A percentile compares a stretch with the other conserved stretches of the same genome.
These are phyloP conservation scores for Uropetala carovei DNA, from an alignment of 2,888 invertebrate species.

Conservation along the genomic window DNA sequence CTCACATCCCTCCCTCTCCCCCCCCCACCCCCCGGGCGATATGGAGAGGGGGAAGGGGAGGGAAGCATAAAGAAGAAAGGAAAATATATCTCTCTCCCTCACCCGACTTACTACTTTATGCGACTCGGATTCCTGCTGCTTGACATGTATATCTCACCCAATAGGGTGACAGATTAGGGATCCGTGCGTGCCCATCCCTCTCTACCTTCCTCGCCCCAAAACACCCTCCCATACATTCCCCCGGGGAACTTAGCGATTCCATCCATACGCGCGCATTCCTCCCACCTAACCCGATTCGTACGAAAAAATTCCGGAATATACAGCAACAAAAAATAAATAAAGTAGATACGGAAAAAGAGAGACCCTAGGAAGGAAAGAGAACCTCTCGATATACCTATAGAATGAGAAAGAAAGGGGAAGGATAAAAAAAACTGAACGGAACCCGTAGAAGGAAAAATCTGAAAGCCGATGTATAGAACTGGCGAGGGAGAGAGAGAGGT, in stretches of 20 bases:
- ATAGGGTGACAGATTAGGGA: conserved; percentile 24
- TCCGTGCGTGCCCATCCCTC: conserved; percentile 9
- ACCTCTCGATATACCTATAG: neutral
- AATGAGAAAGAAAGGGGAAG: neutral
- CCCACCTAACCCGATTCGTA: neutral
- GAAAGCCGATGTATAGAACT: neutral
- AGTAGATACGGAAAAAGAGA: neutral
- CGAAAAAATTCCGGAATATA: neutral
- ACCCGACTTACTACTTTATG: neutral
- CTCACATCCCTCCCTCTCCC: neutral
- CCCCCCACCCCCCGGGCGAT: too few relatives aligned
- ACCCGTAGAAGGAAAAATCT: neutral
- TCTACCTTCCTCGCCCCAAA: neutral
- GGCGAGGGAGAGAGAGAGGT: neutral
- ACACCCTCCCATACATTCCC: neutral
- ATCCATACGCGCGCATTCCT: neutral
- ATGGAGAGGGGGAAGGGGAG: too few relatives aligned
- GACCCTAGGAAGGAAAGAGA: neutral
- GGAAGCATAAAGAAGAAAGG: too few relatives aligned
- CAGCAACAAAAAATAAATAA: neutral
- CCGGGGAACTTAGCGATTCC: conserved; percentile 22
- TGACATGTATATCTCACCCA: conserved; percentile 28
- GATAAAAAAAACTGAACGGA: neutral
- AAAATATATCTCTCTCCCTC: too few relatives aligned
- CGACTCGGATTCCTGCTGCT: neutral